These are phyloP conservation scores for Brevimyrus niger DNA, from an alignment of 2,113 vertebrate genomes.

Conservation along the genomic window DNA sequence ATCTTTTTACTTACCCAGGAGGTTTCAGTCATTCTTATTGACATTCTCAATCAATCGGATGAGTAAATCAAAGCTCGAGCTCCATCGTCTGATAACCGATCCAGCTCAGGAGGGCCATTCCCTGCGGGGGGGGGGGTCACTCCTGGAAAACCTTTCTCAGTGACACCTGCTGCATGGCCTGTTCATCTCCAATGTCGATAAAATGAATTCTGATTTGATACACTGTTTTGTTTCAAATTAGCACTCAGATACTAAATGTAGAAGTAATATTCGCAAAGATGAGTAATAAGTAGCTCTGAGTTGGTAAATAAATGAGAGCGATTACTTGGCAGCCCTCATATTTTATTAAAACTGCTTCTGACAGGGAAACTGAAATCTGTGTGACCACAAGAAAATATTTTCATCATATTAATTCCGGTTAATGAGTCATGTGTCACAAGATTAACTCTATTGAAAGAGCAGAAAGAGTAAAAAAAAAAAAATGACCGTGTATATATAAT, in stretches of 20 bases:
- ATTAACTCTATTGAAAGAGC: not conserved
- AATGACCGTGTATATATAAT: not conserved
- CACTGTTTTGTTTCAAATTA: not conserved
- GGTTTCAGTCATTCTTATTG: conserved; percentile 36
- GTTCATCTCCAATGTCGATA: not conserved
- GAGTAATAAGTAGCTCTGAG: not conserved
- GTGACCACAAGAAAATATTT: not conserved
- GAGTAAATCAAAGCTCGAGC: conserved; percentile 40
- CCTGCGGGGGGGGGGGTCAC: not conserved
- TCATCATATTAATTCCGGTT: not conserved
- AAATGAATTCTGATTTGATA: not conserved
- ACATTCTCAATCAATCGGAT: conserved; percentile 44
- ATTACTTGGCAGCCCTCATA: not conserved
- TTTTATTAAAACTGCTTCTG: not conserved
- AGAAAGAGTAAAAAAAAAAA: not conserved
- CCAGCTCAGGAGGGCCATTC: conserved; percentile 12
- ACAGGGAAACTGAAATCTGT: not conserved
- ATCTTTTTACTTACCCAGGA: not conserved
- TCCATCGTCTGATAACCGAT: conserved; percentile 40
- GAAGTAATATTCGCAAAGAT: not conserved
- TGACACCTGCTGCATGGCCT: not conserved
- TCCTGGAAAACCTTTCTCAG: not conserved
- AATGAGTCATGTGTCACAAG: not conserved
- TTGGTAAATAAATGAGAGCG: not conserved
- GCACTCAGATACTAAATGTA: not conserved